Base-by-base conservation (phyloP, 1,140 invertebrate genomes). In the Drosophila paulistorum region DNA sequence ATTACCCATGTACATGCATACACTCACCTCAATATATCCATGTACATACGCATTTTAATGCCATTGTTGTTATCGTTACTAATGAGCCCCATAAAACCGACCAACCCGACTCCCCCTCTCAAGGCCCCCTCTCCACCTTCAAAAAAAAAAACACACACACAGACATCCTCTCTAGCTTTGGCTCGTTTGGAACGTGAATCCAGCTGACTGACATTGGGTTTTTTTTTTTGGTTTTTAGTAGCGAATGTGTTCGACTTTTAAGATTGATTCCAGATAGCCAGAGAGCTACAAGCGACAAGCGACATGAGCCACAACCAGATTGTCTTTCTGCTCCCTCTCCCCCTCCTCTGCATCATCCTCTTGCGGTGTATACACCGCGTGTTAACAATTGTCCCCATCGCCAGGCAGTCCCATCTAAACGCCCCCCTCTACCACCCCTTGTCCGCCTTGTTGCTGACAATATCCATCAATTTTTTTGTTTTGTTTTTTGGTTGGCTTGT, bases 231-330 rank as follows among this genome's bases (percentile, higher is more conserved):
- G 13, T 33, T 35, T 42, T 30, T 63, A 59, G 64, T 57, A 35
- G 57, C 69, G 61, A 63, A 77, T 81, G 74, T 79, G 71, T 85
- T 71, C 26, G 67, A 64, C 57, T 78, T 86, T 79, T 68, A 63
- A 85, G 82, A 85, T 85, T 77, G 83, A 86, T 81, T 75, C 83
- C 82, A 72, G 82, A 85, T 85, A 85, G 82, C 82, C 65, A 81
- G 58, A 81, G 66, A 65, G 42, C 68, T 54, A 54, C 48, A 54
- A 67, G 45, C 57, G 35, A 59, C 65, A 48, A 68, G 67, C 48
- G 35, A 74, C 62, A 58, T 42, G 54, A 54, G 60, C 60, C 30
- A 30, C 41, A 35, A 39, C 20, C 26, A 26, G 17, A 58, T 51
- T 74, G 57, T 45, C 62, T 57, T 14, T 3, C 17, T 23, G 45